phyloP scores from a whole-genome alignment of 1,140 invertebrate species.

The Oncopeltus fasciatus region DNA sequence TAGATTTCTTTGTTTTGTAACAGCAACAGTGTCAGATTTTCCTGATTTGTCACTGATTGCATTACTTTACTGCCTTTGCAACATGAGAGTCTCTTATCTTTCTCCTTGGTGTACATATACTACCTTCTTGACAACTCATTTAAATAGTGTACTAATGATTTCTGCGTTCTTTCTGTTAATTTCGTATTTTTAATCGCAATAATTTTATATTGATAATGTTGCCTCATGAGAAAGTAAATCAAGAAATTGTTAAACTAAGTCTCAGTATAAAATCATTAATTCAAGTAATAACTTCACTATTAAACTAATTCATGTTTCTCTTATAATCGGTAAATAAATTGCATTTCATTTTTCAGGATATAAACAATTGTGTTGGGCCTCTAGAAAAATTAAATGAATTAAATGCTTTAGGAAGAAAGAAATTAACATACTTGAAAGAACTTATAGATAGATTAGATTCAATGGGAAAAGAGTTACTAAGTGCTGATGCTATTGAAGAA shows the following conservation, averaged over 20 bases:
- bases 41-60: no score
- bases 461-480: conserved; percentile 41
- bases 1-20: no score
- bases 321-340: not conserved
- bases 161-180: not conserved
- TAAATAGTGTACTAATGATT: no score
- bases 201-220: not conserved
- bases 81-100: no score
- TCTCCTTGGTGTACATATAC: no score
- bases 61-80: no score
- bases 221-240: conserved; percentile 26
- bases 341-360: conserved; percentile 1
- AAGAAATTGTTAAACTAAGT: conserved; percentile 53
- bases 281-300: conserved; percentile 39
- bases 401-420: conserved; percentile 52
- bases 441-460: conserved; percentile 50
- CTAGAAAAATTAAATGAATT: conserved; percentile 50
- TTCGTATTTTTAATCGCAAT: not conserved
- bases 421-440: conserved; percentile 45
- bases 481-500: conserved; percentile 43
- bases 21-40: no score
- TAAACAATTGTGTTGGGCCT: conserved; percentile 33
- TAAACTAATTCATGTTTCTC: not conserved
- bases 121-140: no score
- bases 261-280: conserved; percentile 60